Conservation (phyloP, 2,113 vertebrate genomes). For the Notothenia coriiceps region DNA sequence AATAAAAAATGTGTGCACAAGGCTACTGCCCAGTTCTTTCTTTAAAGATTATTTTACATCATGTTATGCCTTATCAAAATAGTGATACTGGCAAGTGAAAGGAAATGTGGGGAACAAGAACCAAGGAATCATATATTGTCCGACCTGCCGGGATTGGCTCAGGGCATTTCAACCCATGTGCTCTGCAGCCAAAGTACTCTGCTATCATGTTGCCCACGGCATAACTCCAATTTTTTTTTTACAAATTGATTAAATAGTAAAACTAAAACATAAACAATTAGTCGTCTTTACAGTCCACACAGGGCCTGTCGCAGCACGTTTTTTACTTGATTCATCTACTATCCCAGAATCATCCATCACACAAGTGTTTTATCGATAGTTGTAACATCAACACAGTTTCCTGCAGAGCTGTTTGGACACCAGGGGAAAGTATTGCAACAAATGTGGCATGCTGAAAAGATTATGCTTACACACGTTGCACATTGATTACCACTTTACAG, state of each 20-base stretch:
- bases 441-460: constrained; percentile 11
- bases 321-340: constrained; percentile 21
- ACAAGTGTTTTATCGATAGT: constrained; percentile 49
- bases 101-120: too few relatives aligned
- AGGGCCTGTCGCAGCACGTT: not conserved
- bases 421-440: not conserved
- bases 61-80: too few relatives aligned
- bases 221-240: too few relatives aligned
- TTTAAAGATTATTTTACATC: too few relatives aligned
- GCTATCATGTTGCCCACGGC: too few relatives aligned
- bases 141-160: too few relatives aligned
- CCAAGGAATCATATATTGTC: too few relatives aligned
- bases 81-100: too few relatives aligned
- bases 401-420: constrained; percentile 2
- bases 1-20: constrained; percentile 30
- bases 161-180: too few relatives aligned
- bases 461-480: not conserved
- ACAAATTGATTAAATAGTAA: not conserved
- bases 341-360: constrained; percentile 50
- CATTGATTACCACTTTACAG: not conserved
- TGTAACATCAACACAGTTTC: constrained; percentile 34
- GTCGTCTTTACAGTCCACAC: not conserved
- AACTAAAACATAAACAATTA: not conserved
- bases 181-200: too few relatives aligned
- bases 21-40: constrained; percentile 16